Conservation (phyloP, 2,797 vertebrate genomes). For the Petrocephalus sullivani region DNA sequence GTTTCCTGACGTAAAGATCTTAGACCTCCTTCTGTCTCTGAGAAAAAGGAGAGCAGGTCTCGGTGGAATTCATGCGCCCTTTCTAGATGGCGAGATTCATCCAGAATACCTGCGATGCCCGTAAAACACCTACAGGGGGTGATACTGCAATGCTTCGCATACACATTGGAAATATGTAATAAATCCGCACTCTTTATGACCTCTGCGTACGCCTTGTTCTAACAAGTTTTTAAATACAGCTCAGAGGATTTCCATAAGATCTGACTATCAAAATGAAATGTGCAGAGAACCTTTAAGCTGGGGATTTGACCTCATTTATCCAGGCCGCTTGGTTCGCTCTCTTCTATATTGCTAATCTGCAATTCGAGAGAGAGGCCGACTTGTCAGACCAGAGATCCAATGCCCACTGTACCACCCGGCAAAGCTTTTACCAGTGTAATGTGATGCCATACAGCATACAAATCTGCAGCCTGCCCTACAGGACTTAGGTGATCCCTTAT, state of each 20-base stretch:
- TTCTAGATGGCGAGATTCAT: constrained; percentile 18
- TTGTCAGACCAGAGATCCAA: background rate
- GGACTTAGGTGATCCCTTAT: background rate
- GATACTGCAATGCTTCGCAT: constrained; percentile 15
- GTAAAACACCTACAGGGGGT: background rate
- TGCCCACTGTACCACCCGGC: background rate
- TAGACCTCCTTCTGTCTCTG: constrained; percentile 32
- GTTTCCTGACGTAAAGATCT: background rate
- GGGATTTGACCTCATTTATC: constrained; percentile 8
- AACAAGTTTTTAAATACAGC: background rate
- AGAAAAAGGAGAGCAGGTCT: constrained; percentile 26
- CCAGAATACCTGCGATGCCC: background rate
- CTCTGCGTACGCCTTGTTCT: constrained; percentile 26
- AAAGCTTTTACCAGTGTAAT: background rate
- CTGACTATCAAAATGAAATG: background rate
- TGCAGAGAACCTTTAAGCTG: constrained; percentile 5
- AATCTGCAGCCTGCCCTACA: background rate
- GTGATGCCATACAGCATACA: background rate
- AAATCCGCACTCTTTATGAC: constrained; percentile 29
- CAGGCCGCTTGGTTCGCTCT: background rate
- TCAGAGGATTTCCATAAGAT: background rate
- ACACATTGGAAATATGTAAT: constrained; percentile 31
- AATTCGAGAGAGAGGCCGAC: background rate
- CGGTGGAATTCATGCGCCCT: constrained; percentile 36
- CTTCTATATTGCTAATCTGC: background rate